These are phyloP conservation scores for Arvicanthis niloticus DNA, from an alignment of 2,113 vertebrate genomes.

Conservation along the genomic window DNA sequence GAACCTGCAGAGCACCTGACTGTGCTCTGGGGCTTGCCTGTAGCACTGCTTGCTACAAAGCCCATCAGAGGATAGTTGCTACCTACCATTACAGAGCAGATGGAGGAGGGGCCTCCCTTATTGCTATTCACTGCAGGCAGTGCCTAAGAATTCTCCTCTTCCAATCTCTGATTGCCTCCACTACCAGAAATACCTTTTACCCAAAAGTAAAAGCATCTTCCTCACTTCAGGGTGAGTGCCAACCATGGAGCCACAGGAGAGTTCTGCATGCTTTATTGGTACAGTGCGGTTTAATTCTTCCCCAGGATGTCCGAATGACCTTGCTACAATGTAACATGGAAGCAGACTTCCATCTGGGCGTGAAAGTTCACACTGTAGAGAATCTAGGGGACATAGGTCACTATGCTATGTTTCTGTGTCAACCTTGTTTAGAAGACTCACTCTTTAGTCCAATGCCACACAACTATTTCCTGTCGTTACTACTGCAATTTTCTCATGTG, in stretches of 20 bases:
- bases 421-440: not conserved
- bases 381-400: not conserved
- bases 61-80: not conserved
- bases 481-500: not conserved
- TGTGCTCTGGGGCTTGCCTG: not conserved
- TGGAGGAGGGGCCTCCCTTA: not conserved
- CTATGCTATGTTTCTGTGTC: not conserved
- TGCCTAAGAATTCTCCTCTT: not conserved
- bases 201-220: not conserved
- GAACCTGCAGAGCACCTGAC: not conserved
- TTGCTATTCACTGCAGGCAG: no score
- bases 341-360: not conserved
- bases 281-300: not conserved
- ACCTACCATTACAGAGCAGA: rapidly evolving
- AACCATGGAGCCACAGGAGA: not conserved
- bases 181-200: not conserved
- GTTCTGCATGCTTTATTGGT: not conserved
- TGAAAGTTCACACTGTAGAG: constrained; percentile 1
- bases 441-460: not conserved
- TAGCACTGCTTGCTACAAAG: no score
- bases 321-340: not conserved
- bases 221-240: not conserved
- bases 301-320: not conserved
- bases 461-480: not conserved
- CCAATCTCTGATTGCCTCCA: not conserved